Conservation (phyloP, 2,888 invertebrate genomes). For the Caenorhabditis macrosperma region DNA sequence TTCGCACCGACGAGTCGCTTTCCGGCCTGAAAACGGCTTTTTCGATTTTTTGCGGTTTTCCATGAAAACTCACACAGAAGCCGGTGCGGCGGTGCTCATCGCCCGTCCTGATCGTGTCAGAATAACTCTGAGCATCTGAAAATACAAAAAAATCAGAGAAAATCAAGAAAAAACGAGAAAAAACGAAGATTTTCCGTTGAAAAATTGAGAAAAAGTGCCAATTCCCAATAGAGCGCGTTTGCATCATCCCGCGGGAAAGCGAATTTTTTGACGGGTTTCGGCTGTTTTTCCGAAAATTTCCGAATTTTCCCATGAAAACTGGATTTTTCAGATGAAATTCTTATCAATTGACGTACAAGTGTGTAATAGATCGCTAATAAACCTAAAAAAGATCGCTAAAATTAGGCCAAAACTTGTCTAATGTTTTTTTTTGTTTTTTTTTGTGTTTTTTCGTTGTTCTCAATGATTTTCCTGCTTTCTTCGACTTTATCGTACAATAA, state of each 20-base stretch:
- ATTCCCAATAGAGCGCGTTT: slow-evolving; percentile 30
- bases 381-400: too few relatives aligned
- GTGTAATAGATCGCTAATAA: too few relatives aligned
- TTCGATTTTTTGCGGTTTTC: not conserved
- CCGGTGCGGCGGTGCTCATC: slow-evolving; percentile 34
- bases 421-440: too few relatives aligned
- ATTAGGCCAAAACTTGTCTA: too few relatives aligned
- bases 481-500: too few relatives aligned
- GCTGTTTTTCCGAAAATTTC: not conserved
- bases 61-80: slow-evolving; percentile 13
- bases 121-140: slow-evolving; percentile 47
- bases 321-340: not conserved
- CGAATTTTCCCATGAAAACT: too few relatives aligned
- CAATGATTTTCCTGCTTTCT: too few relatives aligned
- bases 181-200: not conserved
- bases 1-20: slow-evolving; percentile 46
- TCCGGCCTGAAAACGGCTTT: slow-evolving; percentile 39
- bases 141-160: not conserved
- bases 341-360: not conserved
- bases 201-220: not conserved
- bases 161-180: not conserved
- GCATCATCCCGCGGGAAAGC: not conserved
- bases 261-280: not conserved
- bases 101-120: slow-evolving; percentile 26
- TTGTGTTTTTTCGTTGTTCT: too few relatives aligned